Evolutionary conservation across 2,113 vertebrate genomes (phyloP), one percentile per base, ranked within the genome.

Genomic region (Paralichthys olivaceus): DNA sequence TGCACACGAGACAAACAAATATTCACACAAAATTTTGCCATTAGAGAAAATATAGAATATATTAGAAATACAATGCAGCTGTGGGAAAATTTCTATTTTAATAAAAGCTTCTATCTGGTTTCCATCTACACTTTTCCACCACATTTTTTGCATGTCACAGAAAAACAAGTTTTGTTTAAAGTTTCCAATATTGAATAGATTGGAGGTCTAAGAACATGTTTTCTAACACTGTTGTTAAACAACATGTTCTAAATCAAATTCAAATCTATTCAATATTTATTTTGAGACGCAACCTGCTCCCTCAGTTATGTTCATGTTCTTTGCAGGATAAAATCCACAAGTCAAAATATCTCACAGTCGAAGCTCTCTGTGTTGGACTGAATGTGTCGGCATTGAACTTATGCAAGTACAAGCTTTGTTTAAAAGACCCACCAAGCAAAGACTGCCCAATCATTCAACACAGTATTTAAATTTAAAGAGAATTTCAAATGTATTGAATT

Each of bases 91-190:
- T 59, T 4, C 5, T 29, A 29, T 29, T 29, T 29, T 29, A 12
- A 40, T 13, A 40, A 68, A 57, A 57, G 23, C 58, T 47, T 22
- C n/a, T 20, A 55, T 59, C 17, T 14, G 58, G 5, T 76, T 61
- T 37, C 43, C 22, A 59, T 54, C 53, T 45, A 12, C 5, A 78
- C 22, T n/a, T 57, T 54, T 61, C n/a, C 5, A 9, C 28, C 26
- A 28, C 26, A 23, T 0, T 45, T 17, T 17, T 14, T 13, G 40
- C 40, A 20, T 28, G 14, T 47, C 29, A 23, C 25, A 28, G 1
- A 25, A 28, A 40, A 55, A 54, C 5, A 32, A 58, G 11, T 3
- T 37, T 37, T 3, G 9, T 37, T 37, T 12, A 11, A 12, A 37
- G 9, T 8, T 2, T 40, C 37, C 37, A 40, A 34, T 34, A 34